Conservation (phyloP, 2,888 invertebrate species). For the Uloborus plumipes region DNA sequence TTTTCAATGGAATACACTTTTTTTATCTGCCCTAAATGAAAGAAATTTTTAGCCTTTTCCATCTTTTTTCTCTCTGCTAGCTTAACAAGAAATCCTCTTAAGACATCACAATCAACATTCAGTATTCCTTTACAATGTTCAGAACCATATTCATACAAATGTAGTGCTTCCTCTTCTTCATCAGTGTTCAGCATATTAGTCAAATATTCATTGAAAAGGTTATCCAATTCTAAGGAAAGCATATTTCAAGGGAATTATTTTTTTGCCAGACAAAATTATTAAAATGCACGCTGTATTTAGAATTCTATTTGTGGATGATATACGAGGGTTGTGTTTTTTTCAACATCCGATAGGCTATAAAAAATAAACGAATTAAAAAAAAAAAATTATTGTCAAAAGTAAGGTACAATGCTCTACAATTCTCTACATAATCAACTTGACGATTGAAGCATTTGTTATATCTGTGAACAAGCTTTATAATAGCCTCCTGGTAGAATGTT, state of each 20-base stretch:
- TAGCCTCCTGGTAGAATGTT: too few relatives aligned
- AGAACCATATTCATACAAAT: conserved; percentile 1
- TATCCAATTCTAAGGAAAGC: background rate
- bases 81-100: background rate
- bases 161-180: background rate
- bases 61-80: background rate
- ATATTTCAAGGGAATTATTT: background rate
- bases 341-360: too few relatives aligned
- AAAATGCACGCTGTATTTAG: too few relatives aligned
- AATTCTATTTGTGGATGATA: too few relatives aligned
- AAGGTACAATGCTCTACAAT: too few relatives aligned
- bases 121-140: conserved; percentile 3
- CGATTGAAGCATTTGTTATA: too few relatives aligned
- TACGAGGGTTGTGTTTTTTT: too few relatives aligned
- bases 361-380: too few relatives aligned
- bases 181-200: conserved; percentile 2
- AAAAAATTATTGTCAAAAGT: too few relatives aligned
- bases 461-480: too few relatives aligned
- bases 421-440: too few relatives aligned
- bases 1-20: conserved; percentile 2
- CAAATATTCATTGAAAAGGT: conserved; percentile 6
- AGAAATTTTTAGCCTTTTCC: background rate
- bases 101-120: background rate
- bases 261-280: too few relatives aligned
- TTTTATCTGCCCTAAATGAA: background rate